Evolutionary conservation across 2,113 vertebrate genomes (phyloP), one percentile per base, ranked within the genome.

Genomic region (Myotis lucifugus): DNA sequence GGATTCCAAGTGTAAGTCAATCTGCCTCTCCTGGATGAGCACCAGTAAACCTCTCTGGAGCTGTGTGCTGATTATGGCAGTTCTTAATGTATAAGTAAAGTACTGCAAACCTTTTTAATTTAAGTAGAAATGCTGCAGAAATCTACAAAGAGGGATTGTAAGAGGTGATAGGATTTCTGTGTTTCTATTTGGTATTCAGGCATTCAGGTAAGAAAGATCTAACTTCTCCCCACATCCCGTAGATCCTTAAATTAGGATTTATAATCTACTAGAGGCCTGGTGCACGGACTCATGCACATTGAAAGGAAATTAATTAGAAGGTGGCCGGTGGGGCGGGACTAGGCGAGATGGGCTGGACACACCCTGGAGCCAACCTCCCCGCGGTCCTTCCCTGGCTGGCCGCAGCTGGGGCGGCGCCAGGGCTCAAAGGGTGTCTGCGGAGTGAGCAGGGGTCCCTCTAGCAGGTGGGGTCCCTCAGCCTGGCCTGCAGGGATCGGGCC

Each of bases 181-280:
- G 78, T 46, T 81, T 76, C 88, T 13, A 74, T 91, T 95, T 85
- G 46, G 2, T 85, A 46, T 77, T 84, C 21, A 85, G 3, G 29
- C 27, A 69, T 46, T 82, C 54, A 59, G 37, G 5, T 66, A 92
- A 87, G 93, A 81, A 90, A 96, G 23, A 29, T 74, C 37, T 87
- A 69, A 34, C 34, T 67, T 2, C 50, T 34, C 37, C 25, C 17
- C 23, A 2, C 0, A 9, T 10, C 37, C 32, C 3, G 9, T 25
- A 74, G 32, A 89, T 74, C 37, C 8, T 93, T 88, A 86, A 56
- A 77, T 78, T 29, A 87, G 19, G n/a, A 27, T 73, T 84, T 87
- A 66, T 88, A 67, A 34, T 78, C 32, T 83, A 1, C 59, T 27
- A 61, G 59, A 61, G 59, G 59, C 59, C 59, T 61, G 59, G 59